Conservation (phyloP, 2,113 vertebrate species). For the Passerina amoena region DNA sequence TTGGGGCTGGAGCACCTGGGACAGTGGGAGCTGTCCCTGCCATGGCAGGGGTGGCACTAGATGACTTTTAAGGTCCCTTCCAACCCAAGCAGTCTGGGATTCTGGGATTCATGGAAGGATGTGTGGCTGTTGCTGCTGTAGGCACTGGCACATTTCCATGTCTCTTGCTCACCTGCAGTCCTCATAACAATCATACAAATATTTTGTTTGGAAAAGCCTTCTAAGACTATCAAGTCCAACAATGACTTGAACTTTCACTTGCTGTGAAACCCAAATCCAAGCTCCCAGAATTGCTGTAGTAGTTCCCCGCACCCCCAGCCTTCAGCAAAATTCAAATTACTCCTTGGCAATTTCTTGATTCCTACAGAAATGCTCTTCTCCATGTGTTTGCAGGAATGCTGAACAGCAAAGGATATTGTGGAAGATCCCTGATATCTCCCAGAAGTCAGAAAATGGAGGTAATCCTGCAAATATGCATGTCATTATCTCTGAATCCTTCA, state of each 20-base stretch:
- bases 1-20: background rate
- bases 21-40: background rate
- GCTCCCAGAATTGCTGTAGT: background rate
- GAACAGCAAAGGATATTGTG: slow-evolving; percentile 96
- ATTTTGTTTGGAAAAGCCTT: background rate
- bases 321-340: background rate
- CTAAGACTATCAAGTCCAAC: background rate
- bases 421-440: slow-evolving; percentile 98
- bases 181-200: background rate
- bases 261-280: background rate
- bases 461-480: background rate
- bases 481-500: background rate
- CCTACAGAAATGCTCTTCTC: background rate
- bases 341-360: background rate
- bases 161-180: background rate
- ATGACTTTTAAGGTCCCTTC: background rate
- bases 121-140: accelerated
- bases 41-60: background rate
- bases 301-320: accelerated
- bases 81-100: background rate
- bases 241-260: background rate
- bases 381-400: slow-evolving; percentile 81
- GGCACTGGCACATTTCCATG: accelerated
- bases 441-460: slow-evolving; percentile 99
- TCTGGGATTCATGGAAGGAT: background rate